Evolutionary conservation across 2,888 invertebrate genomes (phyloP).

Genomic region (Clistopyga incitator): DNA sequence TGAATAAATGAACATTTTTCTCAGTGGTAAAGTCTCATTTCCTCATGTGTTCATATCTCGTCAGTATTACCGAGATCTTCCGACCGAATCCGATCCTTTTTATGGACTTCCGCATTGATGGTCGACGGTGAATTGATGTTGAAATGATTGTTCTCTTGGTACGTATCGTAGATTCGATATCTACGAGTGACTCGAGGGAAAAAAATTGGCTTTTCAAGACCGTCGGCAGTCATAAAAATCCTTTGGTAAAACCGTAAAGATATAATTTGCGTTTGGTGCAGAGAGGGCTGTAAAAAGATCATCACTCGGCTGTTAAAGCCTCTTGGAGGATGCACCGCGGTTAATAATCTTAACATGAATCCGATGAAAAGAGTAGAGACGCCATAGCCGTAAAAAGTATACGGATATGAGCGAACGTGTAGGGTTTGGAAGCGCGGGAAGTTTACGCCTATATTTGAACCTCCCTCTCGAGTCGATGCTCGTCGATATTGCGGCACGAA

Average conservation of each 20-base stretch:
- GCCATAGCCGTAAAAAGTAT: not conserved
- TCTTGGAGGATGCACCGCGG: not conserved
- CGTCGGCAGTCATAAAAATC: not conserved
- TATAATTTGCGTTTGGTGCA: not conserved
- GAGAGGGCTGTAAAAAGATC: not conserved
- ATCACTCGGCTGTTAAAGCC: not conserved
- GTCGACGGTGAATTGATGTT: no score
- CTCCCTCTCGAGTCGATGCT: not conserved
- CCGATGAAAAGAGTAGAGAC: not conserved
- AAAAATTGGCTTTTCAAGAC: no score
- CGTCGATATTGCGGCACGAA: not conserved
- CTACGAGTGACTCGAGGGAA: no score
- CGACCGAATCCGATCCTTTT: no score
- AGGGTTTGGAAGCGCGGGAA: not conserved
- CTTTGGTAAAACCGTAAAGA: not conserved
- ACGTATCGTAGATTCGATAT: no score
- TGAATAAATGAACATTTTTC: no score
- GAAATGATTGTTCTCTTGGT: no score
- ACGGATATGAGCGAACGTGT: not conserved
- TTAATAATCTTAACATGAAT: conserved; percentile 8
- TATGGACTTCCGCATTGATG: no score
- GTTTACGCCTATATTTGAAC: not conserved
- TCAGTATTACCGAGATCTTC: no score
- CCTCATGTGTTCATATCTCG: no score
- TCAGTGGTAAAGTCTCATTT: no score